Percentiles rank a stretch among this genome's conserved stretches.
These are phyloP conservation scores for Drosophila stalkeri DNA, from an alignment of 2,888 invertebrate species.

Conservation along the genomic window DNA sequence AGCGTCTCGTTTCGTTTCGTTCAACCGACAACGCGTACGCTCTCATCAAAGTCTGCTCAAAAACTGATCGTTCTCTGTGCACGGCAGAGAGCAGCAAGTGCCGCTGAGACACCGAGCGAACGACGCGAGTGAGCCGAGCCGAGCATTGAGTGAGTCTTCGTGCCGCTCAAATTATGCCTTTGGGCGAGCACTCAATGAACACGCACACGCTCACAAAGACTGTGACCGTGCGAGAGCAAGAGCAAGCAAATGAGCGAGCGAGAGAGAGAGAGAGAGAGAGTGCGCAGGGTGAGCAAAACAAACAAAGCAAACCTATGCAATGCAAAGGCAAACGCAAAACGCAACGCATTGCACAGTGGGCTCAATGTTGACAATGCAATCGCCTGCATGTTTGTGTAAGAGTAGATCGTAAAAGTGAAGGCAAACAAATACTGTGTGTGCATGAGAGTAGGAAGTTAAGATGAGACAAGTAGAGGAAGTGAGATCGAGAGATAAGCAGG, in stretches of 20 bases:
- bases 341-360: conserved; percentile 75
- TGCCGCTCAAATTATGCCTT: conserved; percentile 55
- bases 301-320: conserved; percentile 77
- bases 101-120: conserved; percentile 40
- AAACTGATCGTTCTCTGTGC: conserved; percentile 80
- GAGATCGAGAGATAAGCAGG: conserved; percentile 71
- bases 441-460: conserved; percentile 53
- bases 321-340: conserved; percentile 62
- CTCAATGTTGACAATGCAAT: conserved; percentile 41
- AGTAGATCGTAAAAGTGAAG: conserved; percentile 35
- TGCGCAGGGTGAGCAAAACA: conserved; percentile 58
- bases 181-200: conserved; percentile 79
- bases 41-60: conserved; percentile 83
- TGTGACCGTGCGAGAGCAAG: conserved; percentile 23
- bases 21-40: conserved; percentile 71
- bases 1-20: conserved; percentile 46
- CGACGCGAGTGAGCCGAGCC: conserved; percentile 16
- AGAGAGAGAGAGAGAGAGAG: conserved; percentile 12
- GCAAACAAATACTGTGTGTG: conserved; percentile 30
- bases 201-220: conserved; percentile 76
- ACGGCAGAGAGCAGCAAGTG: conserved; percentile 63
- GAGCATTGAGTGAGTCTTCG: conserved; percentile 43
- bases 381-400: conserved; percentile 9
- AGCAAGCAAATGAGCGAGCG: conserved; percentile 15
- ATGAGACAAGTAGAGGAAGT: conserved; percentile 59